Conservation (phyloP, 2,797 vertebrate genomes). For the Urocyon cinereoargenteus region DNA sequence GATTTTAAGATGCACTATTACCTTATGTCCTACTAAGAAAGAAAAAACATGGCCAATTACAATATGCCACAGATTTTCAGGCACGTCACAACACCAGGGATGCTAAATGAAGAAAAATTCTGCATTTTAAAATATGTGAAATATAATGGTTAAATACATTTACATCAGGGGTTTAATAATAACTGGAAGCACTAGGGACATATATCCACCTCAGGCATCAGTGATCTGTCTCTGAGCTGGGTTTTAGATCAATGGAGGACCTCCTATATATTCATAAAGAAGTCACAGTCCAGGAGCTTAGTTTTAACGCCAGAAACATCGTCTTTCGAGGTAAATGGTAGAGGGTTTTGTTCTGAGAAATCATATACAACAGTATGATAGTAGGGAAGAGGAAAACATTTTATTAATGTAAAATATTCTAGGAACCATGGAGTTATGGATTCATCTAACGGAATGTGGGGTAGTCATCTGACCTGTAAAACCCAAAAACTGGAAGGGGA, state of each 20-base stretch:
- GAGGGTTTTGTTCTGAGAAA: neutral
- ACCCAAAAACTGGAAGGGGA: neutral
- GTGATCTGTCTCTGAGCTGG: neutral
- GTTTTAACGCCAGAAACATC: neutral
- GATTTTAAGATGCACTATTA: slow-evolving; percentile 9
- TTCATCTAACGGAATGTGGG: neutral
- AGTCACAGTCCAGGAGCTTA: neutral
- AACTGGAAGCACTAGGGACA: neutral
- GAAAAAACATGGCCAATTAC: neutral
- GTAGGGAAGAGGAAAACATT: neutral
- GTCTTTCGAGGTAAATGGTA: neutral
- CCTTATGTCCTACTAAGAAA: neutral
- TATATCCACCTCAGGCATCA: neutral
- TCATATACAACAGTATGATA: neutral
- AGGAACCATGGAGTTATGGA: neutral
- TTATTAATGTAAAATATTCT: neutral
- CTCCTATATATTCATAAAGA: neutral
- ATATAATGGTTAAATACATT: neutral
- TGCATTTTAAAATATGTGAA: neutral
- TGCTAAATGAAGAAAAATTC: neutral
- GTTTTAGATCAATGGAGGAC: neutral
- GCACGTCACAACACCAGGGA: neutral
- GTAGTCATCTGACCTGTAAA: neutral
- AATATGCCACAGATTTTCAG: slow-evolving; percentile 15
- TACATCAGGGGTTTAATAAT: neutral